phyloP scores from a whole-genome alignment of 2,113 vertebrate species.

The Ptyas mucosa region DNA sequence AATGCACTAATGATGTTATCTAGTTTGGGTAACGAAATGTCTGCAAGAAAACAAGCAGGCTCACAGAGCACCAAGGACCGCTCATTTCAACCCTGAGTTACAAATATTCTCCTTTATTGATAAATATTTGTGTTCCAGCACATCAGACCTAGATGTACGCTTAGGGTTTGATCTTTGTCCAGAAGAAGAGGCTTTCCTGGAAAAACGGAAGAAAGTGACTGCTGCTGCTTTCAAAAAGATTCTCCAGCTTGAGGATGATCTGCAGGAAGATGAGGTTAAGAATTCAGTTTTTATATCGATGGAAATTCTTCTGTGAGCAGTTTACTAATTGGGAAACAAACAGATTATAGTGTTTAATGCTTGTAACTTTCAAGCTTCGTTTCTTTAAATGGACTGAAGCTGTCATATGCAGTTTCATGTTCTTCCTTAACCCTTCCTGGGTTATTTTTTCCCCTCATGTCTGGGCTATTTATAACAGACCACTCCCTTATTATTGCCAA shows the following conservation, averaged over 20 bases:
- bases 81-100: background rate
- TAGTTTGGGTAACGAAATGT: background rate
- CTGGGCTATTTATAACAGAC: background rate
- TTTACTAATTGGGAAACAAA: background rate
- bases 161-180: conserved; percentile 75
- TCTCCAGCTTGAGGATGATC: conserved; percentile 70
- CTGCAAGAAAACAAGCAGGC: background rate
- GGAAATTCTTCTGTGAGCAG: background rate
- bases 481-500: background rate
- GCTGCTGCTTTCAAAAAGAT: conserved; percentile 69
- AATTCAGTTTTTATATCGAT: background rate
- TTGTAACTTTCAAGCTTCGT: background rate
- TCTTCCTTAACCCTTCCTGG: background rate
- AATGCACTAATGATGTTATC: background rate
- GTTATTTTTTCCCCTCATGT: background rate
- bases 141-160: conserved; percentile 66
- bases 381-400: background rate
- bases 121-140: conserved; percentile 53
- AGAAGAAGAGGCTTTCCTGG: conserved; percentile 74
- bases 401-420: background rate
- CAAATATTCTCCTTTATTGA: background rate
- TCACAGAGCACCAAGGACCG: background rate
- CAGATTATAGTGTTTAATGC: background rate
- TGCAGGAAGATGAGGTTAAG: conserved; percentile 68
- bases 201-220: conserved; percentile 72